Evolutionary conservation across 35 echinoderm and acorn worm species (phyloP).

Genomic region (Amphiura filiformis): DNA sequence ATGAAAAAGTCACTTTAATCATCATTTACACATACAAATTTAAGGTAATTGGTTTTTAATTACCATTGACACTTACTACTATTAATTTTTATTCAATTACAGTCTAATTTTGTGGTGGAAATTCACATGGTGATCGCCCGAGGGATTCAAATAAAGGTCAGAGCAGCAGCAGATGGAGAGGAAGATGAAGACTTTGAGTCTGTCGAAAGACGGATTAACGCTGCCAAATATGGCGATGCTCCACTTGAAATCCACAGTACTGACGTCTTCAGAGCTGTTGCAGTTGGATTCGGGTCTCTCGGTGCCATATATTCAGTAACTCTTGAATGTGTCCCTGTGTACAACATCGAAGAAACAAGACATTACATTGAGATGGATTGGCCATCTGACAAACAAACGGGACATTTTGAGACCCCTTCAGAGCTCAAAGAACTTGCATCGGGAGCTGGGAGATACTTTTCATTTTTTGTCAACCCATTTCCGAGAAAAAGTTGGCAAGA

Average conservation of each 20-base stretch:
- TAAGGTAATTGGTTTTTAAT: too few species aligned
- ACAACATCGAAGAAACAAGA: slow-evolving; percentile 75
- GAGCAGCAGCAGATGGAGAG: slow-evolving; percentile 58
- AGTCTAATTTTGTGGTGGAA: slow-evolving; percentile 88
- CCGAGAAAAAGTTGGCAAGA: slow-evolving; percentile 65
- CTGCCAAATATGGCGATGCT: slow-evolving; percentile 77
- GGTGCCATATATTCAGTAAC: slow-evolving; percentile 91
- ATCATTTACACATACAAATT: too few species aligned
- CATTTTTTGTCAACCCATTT: slow-evolving; percentile 86
- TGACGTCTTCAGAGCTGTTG: slow-evolving; percentile 83
- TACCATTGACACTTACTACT: too few species aligned
- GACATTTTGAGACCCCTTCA: slow-evolving; percentile 52
- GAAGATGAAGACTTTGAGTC: slow-evolving; percentile 80
- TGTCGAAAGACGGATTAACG: slow-evolving; percentile 47
- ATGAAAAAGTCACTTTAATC: too few species aligned
- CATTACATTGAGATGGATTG: slow-evolving; percentile 75
- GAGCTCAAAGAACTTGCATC: slow-evolving; percentile 49
- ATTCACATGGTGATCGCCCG: slow-evolving; percentile 75
- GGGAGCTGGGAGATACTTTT: slow-evolving; percentile 91
- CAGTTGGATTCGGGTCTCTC: slow-evolving; percentile 84
- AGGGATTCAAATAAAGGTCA: slow-evolving; percentile 72
- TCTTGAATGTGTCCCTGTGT: slow-evolving; percentile 65
- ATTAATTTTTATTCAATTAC: background rate
- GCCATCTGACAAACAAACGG: slow-evolving; percentile 22
- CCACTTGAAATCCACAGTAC: slow-evolving; percentile 63